phyloP scores from a whole-genome alignment of 2,797 vertebrate species.

The Paramormyrops hopkinsi region DNA sequence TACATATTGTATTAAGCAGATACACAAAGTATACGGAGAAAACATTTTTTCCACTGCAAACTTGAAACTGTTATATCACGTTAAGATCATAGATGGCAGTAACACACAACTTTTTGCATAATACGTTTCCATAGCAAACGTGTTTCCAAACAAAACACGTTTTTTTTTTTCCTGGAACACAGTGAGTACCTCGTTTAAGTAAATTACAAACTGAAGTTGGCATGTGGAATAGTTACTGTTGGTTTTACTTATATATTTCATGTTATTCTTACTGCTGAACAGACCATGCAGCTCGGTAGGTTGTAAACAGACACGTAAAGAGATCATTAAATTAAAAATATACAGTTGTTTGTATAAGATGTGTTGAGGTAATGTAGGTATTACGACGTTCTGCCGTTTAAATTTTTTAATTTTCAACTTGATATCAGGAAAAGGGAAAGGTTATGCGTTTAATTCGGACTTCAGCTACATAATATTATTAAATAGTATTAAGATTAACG shows the following conservation, averaged over 20 bases:
- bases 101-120: neutral
- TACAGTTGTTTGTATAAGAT: neutral
- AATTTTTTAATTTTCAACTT: neutral
- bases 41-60: neutral
- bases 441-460: neutral
- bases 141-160: neutral
- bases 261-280: neutral
- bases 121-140: neutral
- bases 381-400: neutral
- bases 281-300: neutral
- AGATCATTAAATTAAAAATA: neutral
- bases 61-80: neutral
- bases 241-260: neutral
- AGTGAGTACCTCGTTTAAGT: neutral
- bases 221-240: neutral
- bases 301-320: neutral
- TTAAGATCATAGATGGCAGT: neutral
- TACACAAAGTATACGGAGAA: neutral
- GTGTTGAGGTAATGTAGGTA: neutral
- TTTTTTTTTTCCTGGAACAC: neutral
- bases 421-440: neutral
- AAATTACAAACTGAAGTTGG: neutral
- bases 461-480: neutral
- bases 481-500: neutral
- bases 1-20: neutral